Evolutionary conservation across 1,140 invertebrate species (phyloP), one percentile per base, ranked within the genome.

Genomic region (Delia radicum): DNA sequence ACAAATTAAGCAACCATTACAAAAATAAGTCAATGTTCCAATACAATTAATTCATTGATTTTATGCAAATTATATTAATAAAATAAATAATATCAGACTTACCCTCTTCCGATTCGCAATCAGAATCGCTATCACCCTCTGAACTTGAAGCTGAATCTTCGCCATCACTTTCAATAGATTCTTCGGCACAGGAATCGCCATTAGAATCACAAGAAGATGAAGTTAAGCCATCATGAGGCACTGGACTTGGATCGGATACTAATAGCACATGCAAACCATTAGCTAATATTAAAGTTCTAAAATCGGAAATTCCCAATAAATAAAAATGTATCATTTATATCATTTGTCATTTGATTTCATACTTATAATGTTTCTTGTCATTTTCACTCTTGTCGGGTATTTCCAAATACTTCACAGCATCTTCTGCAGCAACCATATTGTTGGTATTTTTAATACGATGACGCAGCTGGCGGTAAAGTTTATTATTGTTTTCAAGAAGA

Each of bases 241-340:
- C 42, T 0, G 82, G 79, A 46, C 75, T 79, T 26, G 82, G 79
- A 82, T 94, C 93, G 15, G 91, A 90, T 78, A 94, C 91, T 12
- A 94, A 82, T 21, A 93, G 83, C 2, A 91, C 92, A 71, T 87
- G 91, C 74, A 94, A 83, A 5, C 92, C 92, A 89, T 94, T 94
- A 74, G 87, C 80, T 48, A 94, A 81, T 21, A 87, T 83, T 67
- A 94, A 90, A 21, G 91, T 90, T 83, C 91, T 93, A n/a, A 75
- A 21, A 77, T 13, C 26, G n/a, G 42, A 33, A 15, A 8, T 26
- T 55, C 46, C 18, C 73, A 10, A 48, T 65, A 63, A 26, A 26
- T 75, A 46, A 61, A 65, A 48, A 55, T 10, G 24, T 46, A 73
- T 80, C 78, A n/a, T n/a, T n/a, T n/a, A n/a, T n/a, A n/a, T n/a